A percentile compares a stretch with the other conserved stretches of the same genome.
Conservation (phyloP, 1,140 invertebrate genomes). For the Idris sp. region DNA sequence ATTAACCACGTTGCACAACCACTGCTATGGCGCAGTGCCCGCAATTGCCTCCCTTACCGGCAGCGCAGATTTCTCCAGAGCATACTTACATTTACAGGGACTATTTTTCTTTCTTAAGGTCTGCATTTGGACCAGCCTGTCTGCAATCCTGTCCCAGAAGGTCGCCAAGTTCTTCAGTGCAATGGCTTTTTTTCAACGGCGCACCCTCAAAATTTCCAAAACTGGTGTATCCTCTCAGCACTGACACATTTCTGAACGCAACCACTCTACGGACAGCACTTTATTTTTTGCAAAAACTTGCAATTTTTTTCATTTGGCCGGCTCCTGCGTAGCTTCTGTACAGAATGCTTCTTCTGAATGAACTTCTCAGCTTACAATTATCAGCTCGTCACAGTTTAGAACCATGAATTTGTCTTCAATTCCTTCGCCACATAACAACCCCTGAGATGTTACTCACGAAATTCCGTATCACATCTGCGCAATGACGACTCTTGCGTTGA, state of each 20-base stretch:
- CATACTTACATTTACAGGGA: slow-evolving; percentile 83
- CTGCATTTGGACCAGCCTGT: slow-evolving; percentile 82
- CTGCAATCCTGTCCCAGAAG: slow-evolving; percentile 11
- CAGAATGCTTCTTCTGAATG: no score
- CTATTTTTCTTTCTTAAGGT: slow-evolving; percentile 92
- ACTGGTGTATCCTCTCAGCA: slow-evolving; percentile 15
- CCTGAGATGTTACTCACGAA: slow-evolving; percentile 7
- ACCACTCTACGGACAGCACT: slow-evolving; percentile 32
- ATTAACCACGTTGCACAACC: no score
- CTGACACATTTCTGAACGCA: slow-evolving; percentile 39
- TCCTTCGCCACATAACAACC: no score
- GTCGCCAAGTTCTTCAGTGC: slow-evolving; percentile 52
- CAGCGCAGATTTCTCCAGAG: slow-evolving; percentile 3
- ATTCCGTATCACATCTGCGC: slow-evolving; percentile 37
- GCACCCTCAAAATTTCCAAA: slow-evolving; percentile 21
- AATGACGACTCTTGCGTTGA: background rate
- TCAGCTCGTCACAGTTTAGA: no score
- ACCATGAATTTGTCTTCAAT: no score
- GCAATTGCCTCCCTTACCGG: slow-evolving; percentile 30
- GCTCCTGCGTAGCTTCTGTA: no score
- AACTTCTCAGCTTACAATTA: no score
- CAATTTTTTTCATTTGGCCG: no score
- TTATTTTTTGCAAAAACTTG: no score
- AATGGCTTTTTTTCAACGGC: slow-evolving; percentile 7
- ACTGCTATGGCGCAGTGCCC: no score